Conservation (phyloP, 2,113 vertebrate genomes). For the Nesogale talazaci region DNA sequence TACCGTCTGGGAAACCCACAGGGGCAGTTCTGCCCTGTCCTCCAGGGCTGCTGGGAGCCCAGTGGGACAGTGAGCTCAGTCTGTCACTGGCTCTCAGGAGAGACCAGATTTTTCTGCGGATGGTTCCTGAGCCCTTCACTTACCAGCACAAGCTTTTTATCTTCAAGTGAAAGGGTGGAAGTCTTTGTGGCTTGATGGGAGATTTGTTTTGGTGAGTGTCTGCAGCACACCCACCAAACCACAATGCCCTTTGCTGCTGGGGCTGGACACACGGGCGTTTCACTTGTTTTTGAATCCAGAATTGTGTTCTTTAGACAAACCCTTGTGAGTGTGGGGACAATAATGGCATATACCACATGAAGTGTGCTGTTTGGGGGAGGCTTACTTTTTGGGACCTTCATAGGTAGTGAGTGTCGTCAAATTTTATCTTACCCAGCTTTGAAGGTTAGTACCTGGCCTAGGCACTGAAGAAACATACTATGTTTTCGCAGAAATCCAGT, state of each 20-base stretch:
- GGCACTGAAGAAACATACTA: constrained; percentile 7
- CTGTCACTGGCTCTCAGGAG: background rate
- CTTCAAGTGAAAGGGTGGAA: constrained; percentile 33
- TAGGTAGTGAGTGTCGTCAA: constrained; percentile 56
- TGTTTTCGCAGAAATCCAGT: background rate
- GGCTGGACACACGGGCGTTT: constrained; percentile 56
- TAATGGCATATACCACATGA: constrained; percentile 14
- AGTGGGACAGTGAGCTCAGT: too few relatives aligned
- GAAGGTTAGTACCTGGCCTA: constrained; percentile 59
- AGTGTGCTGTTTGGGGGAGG: background rate
- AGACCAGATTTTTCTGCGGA: accelerated
- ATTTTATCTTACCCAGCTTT: constrained; percentile 55
- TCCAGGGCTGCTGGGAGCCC: too few relatives aligned
- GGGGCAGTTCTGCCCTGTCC: too few relatives aligned
- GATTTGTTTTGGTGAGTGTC: background rate
- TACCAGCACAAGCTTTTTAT: background rate
- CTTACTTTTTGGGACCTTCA: constrained; percentile 52
- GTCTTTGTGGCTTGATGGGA: constrained; percentile 1
- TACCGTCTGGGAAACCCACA: too few relatives aligned
- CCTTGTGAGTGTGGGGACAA: constrained; percentile 25
- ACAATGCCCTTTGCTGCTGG: constrained; percentile 26
- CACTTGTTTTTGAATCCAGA: constrained; percentile 56
- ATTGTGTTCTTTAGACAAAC: constrained; percentile 62
- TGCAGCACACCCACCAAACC: constrained; percentile 46
- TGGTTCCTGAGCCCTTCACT: background rate